phyloP scores from a whole-genome alignment of 2,888 invertebrate genomes.

The Cryptocheilus praepositus region DNA sequence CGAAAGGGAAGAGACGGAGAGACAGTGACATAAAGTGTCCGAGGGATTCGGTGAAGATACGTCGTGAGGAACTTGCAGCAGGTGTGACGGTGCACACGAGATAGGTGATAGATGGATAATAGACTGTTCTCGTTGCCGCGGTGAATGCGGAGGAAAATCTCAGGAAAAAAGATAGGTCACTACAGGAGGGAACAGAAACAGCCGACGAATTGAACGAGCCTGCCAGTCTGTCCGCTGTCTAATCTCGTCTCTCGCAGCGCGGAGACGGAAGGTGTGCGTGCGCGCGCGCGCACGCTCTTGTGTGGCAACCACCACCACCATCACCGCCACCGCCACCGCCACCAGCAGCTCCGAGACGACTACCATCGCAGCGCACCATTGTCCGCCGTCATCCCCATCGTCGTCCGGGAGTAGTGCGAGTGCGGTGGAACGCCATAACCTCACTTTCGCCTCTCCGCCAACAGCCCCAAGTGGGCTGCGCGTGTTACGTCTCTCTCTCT shows the following conservation, averaged over 20 bases:
- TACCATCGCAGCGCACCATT: neutral
- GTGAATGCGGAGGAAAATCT: neutral
- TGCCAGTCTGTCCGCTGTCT: slow-evolving; percentile 8
- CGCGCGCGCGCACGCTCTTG: slow-evolving; percentile 21
- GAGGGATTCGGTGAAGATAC: neutral
- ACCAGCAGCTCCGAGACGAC: slow-evolving; percentile 18
- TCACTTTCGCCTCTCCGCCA: slow-evolving; percentile 1
- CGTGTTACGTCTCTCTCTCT: neutral
- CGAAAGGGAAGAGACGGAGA: neutral
- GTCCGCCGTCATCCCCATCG: neutral
- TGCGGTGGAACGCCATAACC: slow-evolving; percentile 10
- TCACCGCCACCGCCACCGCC: slow-evolving; percentile 17
- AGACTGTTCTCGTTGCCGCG: neutral
- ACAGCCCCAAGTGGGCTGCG: neutral
- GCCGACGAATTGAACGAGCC: neutral
- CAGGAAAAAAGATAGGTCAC: neutral
- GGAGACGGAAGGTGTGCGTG: slow-evolving; percentile 32
- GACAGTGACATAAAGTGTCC: too few relatives aligned
- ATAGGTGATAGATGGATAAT: slow-evolving; percentile 1
- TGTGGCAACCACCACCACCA: neutral
- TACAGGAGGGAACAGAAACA: neutral
- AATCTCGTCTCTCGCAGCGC: slow-evolving; percentile 22
- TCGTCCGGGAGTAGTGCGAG: neutral
- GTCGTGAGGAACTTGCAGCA: neutral
- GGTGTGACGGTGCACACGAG: slow-evolving; percentile 1